phyloP scores from a whole-genome alignment of 1,140 invertebrate genomes.

The Drosophila santomea region DNA sequence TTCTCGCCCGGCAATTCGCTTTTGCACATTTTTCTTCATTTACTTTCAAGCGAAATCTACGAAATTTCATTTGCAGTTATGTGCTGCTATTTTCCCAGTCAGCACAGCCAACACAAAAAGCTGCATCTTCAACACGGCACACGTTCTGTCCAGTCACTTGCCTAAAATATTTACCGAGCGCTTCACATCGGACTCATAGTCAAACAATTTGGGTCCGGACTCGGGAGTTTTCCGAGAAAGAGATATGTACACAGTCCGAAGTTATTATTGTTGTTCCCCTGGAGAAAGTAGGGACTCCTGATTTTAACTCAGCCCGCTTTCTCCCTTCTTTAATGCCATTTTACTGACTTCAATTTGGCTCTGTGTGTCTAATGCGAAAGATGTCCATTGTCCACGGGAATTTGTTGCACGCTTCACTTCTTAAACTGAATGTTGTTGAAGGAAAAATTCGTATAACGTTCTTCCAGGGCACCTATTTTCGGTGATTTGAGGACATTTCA shows the following conservation, averaged over 20 bases:
- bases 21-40: slow-evolving; percentile 81
- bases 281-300: slow-evolving; percentile 1
- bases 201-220: slow-evolving; percentile 64
- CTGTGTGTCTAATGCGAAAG: slow-evolving; percentile 49
- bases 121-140: slow-evolving; percentile 29
- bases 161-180: slow-evolving; percentile 76
- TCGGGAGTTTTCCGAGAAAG: slow-evolving; percentile 24
- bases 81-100: slow-evolving; percentile 65
- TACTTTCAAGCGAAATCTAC: slow-evolving; percentile 76
- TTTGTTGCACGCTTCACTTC: slow-evolving; percentile 63
- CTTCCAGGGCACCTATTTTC: slow-evolving; percentile 35
- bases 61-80: slow-evolving; percentile 83
- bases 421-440: slow-evolving; percentile 51
- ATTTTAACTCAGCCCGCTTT: not conserved
- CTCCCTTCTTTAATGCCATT: slow-evolving; percentile 34
- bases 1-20: slow-evolving; percentile 65
- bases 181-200: slow-evolving; percentile 75
- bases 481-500: slow-evolving; percentile 7
- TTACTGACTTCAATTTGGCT: slow-evolving; percentile 42
- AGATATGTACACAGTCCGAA: slow-evolving; percentile 43
- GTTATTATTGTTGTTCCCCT: slow-evolving; percentile 34
- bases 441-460: slow-evolving; percentile 62
- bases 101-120: slow-evolving; percentile 46
- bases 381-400: slow-evolving; percentile 38
- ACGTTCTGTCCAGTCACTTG: slow-evolving; percentile 45